Percentiles rank a stretch among this genome's conserved stretches.
Conservation (phyloP, 2,797 vertebrate species). For the Liparis tanakae region DNA sequence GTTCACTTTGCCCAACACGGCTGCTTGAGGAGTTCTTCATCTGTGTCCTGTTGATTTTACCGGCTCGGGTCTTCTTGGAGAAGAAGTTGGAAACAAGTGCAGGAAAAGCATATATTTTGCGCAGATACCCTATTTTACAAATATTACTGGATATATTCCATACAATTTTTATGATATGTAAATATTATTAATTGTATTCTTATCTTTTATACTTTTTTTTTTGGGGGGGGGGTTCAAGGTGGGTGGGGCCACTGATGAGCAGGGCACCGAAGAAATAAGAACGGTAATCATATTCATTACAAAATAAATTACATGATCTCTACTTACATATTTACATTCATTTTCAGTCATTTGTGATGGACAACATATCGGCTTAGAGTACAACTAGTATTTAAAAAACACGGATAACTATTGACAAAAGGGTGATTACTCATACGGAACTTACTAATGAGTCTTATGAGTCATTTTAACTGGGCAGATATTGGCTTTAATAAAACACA, state of each 20-base stretch:
- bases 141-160: no score
- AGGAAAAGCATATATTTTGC: no score
- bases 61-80: no score
- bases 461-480: background rate
- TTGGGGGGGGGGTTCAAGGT: no score
- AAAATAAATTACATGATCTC: slow-evolving; percentile 57
- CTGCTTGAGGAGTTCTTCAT: no score
- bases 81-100: no score
- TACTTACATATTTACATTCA: slow-evolving; percentile 69
- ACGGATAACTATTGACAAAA: slow-evolving; percentile 1
- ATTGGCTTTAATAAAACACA: background rate
- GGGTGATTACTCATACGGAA: background rate
- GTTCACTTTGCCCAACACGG: no score
- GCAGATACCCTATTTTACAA: no score
- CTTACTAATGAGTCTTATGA: background rate
- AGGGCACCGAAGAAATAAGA: slow-evolving; percentile 5
- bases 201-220: no score
- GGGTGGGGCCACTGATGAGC: background rate
- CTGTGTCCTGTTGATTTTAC: no score
- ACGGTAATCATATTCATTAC: slow-evolving; percentile 58
- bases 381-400: slow-evolving; percentile 1
- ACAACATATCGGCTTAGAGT: background rate
- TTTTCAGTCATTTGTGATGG: slow-evolving; percentile 26
- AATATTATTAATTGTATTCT: no score
- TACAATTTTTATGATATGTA: no score